Conservation (phyloP, 2,888 invertebrate species). For the Micoletzkya japonica region DNA sequence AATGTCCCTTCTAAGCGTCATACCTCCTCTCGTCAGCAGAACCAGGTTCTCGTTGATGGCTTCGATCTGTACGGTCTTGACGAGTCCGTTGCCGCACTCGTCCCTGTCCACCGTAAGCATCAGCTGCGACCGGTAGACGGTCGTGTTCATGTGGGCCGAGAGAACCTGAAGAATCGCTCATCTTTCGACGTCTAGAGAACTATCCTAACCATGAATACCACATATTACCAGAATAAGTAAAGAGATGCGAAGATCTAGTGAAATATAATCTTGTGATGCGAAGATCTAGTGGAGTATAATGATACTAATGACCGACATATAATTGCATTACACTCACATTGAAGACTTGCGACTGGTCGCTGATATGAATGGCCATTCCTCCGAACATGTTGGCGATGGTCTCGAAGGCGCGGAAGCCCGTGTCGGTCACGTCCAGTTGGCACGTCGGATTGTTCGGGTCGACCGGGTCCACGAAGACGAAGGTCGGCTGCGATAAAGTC, state of each 20-base stretch:
- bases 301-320: neutral
- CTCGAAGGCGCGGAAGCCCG: conserved; percentile 39
- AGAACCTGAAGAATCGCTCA: neutral
- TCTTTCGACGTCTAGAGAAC: neutral
- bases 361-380: conserved; percentile 36
- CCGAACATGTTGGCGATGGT: conserved; percentile 30
- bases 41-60: conserved; percentile 34
- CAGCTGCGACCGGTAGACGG: conserved; percentile 45
- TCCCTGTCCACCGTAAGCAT: conserved; percentile 39
- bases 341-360: conserved; percentile 30
- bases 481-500: conserved; percentile 39
- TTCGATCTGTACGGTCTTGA: conserved; percentile 36
- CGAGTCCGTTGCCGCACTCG: conserved; percentile 13
- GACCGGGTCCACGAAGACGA: conserved; percentile 40
- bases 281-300: neutral
- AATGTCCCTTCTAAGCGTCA: no score
- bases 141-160: conserved; percentile 31
- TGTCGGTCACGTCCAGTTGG: conserved; percentile 30
- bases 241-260: no score
- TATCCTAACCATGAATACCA: no score
- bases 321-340: neutral
- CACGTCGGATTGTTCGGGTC: conserved; percentile 1
- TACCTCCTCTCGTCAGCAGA: conserved; percentile 40
- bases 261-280: no score
- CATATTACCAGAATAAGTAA: no score